A percentile compares a stretch with the other conserved stretches of the same genome.
These are phyloP conservation scores for Halcyon senegalensis DNA, from an alignment of 2,113 vertebrate species.

Conservation along the genomic window DNA sequence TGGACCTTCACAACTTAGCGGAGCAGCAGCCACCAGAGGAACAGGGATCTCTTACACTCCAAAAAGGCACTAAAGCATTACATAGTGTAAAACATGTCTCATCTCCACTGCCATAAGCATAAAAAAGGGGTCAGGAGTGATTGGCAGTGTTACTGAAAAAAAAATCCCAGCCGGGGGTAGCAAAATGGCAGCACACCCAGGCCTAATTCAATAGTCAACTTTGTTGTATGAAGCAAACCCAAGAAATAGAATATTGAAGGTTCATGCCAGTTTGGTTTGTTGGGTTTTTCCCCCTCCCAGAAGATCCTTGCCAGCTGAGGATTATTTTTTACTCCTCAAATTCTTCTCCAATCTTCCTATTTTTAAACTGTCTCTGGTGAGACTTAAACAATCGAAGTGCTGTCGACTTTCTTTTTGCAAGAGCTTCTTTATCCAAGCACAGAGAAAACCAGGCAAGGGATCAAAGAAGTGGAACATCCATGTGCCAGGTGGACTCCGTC, in stretches of 20 bases:
- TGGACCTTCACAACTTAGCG: background rate
- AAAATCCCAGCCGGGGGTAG: background rate
- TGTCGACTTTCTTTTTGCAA: background rate
- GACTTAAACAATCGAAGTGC: background rate
- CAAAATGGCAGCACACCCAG: background rate
- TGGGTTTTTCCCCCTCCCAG: background rate
- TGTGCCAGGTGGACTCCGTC: constrained; percentile 63
- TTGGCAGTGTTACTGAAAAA: background rate
- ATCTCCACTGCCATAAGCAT: background rate
- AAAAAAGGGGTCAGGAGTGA: background rate
- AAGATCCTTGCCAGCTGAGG: background rate
- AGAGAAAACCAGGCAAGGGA: constrained; percentile 49
- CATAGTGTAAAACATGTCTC: background rate
- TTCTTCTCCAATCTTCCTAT: background rate
- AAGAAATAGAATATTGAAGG: background rate
- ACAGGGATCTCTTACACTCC: background rate
- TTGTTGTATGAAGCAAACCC: background rate
- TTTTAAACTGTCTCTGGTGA: constrained; percentile 33
- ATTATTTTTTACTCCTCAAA: constrained; percentile 10
- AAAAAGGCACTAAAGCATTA: background rate
- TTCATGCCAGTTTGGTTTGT: background rate
- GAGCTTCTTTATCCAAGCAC: constrained; percentile 49
- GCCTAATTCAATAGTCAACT: background rate
- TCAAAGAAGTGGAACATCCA: constrained; percentile 43
- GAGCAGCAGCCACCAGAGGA: rapidly evolving